A percentile compares a stretch with the other conserved stretches of the same genome.
phyloP scores from a whole-genome alignment of 2,888 invertebrate species.

The Drosophila engyochracea region DNA sequence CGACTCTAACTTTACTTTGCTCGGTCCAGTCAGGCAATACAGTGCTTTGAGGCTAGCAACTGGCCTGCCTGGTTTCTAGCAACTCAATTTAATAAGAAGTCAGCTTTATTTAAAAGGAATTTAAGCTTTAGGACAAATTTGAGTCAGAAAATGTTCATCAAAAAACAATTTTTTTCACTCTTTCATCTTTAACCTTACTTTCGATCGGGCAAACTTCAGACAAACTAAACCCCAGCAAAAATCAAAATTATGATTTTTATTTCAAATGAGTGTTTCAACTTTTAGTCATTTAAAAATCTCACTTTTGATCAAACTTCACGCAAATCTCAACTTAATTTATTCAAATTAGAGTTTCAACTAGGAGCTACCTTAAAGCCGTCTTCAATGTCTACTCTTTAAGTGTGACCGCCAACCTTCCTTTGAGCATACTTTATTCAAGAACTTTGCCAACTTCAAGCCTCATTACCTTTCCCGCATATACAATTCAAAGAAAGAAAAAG shows the following conservation, averaged over 20 bases:
- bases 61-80: not conserved
- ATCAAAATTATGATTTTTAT: too few species aligned
- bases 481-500: constrained; percentile 7
- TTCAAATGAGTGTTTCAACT: not conserved
- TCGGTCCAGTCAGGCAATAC: not conserved
- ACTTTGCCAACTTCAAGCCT: constrained; percentile 3
- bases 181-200: not conserved
- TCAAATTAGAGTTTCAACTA: constrained; percentile 3
- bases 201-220: not conserved
- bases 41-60: not conserved
- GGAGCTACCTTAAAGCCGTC: not conserved
- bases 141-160: not conserved
- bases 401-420: not conserved
- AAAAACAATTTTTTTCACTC: not conserved
- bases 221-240: not conserved
- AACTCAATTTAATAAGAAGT: not conserved
- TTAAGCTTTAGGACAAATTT: not conserved
- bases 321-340: not conserved
- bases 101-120: not conserved
- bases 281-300: not conserved
- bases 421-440: not conserved
- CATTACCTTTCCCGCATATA: constrained; percentile 12
- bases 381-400: not conserved
- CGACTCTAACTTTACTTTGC: not conserved
- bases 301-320: not conserved